These are phyloP conservation scores for Zoanthus gigantus DNA, from an alignment of 92 coral and sea anemone species.

Conservation along the genomic window DNA sequence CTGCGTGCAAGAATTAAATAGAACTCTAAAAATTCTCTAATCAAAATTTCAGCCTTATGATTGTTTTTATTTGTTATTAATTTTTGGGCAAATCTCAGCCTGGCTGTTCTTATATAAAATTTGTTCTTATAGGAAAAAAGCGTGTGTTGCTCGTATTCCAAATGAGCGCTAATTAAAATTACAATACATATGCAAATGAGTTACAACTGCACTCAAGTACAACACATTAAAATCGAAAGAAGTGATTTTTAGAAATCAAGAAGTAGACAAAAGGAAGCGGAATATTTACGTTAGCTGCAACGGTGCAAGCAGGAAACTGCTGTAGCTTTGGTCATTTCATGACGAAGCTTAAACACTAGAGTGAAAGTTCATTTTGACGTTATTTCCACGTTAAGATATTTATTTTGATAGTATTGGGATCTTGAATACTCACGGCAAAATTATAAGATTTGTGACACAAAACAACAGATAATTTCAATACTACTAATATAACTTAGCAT, in stretches of 20 bases:
- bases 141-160: no score
- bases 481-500: neutral
- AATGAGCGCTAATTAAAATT: no score
- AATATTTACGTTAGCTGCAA: neutral
- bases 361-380: neutral
- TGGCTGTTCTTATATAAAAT: no score
- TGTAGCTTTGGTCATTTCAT: neutral
- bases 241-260: neutral
- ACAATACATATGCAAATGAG: no score
- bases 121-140: no score
- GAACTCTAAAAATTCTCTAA: no score
- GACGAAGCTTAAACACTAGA: neutral
- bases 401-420: neutral
- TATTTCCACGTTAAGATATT: neutral
- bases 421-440: no score
- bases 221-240: neutral
- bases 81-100: no score
- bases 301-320: neutral
- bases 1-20: no score
- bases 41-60: no score
- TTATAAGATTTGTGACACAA: neutral
- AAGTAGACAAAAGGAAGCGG: neutral
- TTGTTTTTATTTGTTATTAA: no score
- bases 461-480: neutral
- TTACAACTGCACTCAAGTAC: no score